Evolutionary conservation across 2,797 vertebrate species (phyloP).

Genomic region (Anguilla anguilla): DNA sequence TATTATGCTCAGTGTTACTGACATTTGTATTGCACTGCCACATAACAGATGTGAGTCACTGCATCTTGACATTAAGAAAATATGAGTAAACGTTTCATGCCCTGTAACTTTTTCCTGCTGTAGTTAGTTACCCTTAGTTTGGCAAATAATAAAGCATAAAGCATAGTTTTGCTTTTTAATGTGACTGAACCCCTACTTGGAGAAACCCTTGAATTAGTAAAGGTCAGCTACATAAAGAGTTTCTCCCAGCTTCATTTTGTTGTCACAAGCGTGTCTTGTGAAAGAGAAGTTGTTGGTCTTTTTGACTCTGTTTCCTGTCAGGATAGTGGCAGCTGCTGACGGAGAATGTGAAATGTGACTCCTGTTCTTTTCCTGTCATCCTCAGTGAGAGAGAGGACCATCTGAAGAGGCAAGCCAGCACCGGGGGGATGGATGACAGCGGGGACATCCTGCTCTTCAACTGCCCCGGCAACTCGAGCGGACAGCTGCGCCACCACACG

Average conservation of each 20-base stretch:
- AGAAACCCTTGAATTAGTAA: neutral
- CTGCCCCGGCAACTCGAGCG: conserved; percentile 65
- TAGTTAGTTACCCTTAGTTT: neutral
- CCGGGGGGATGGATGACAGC: conserved; percentile 66
- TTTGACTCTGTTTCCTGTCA: conserved; percentile 2
- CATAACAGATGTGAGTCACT: neutral
- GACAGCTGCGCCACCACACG: conserved; percentile 68
- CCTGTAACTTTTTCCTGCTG: neutral
- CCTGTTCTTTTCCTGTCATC: conserved; percentile 26
- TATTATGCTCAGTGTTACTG: neutral
- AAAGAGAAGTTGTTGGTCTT: neutral
- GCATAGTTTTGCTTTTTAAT: conserved; percentile 6
- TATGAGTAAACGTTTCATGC: neutral
- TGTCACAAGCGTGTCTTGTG: neutral
- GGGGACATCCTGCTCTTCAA: conserved; percentile 70
- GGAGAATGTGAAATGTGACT: conserved; percentile 23
- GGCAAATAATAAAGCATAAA: neutral
- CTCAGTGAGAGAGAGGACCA: conserved; percentile 75
- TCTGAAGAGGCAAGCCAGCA: conserved; percentile 64
- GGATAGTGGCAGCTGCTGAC: conserved; percentile 6
- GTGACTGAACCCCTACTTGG: conserved; percentile 10
- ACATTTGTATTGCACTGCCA: neutral
- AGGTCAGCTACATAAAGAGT: neutral
- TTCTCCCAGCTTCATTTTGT: neutral
- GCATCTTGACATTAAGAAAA: conserved; percentile 9